Evolutionary conservation across 2,888 invertebrate species (phyloP), one percentile per base, ranked within the genome.

Genomic region (Uloborus plumipes): DNA sequence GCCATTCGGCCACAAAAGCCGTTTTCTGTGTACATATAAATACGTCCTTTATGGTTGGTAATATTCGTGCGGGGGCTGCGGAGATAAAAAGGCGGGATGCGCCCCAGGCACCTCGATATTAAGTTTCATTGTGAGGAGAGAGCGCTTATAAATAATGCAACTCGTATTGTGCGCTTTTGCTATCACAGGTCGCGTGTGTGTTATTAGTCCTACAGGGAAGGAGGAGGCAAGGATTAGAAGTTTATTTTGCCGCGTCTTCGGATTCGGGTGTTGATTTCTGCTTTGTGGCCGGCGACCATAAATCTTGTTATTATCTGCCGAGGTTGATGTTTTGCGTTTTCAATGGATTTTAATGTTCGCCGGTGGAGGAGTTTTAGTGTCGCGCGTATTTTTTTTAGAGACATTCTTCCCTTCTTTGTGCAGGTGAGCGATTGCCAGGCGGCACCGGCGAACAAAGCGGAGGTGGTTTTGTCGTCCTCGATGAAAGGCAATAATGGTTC

Each of bases 101-200:
- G 72, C 78, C 67, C 51, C 66, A 51, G 78, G 78, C 78, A 47
- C 66, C 65, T 71, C 66, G 71, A 79, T 79, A 79, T 79, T 79
- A 79, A 79, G 78, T 79, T 79, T 66, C 72, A 79, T 79, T 79
- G 72, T 79, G 50, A 61, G 53, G 78, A 66, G 51, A 72, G 72
- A 71, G 61, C 61, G 22, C 66, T 79, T 79, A 79, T 79, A 79
- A 79, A 79, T 79, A 79, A 79, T 79, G 78, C 78, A 79, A 64
- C 61, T 58, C 65, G 53, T 61, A 79, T 79, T 79, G 72, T 79
- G 39, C 50, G 49, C 58, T 26, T 67, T 31, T 66, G 78, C 72
- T 79, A 79, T 79, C 78, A 79, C 64, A 62, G 71, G 39, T 62
- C 47, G 26, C 26, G 26, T 26, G 26, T 26, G 26, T 26, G 26